Conservation (phyloP, 2,888 invertebrate genomes). For the Erpobdella octoculata region DNA sequence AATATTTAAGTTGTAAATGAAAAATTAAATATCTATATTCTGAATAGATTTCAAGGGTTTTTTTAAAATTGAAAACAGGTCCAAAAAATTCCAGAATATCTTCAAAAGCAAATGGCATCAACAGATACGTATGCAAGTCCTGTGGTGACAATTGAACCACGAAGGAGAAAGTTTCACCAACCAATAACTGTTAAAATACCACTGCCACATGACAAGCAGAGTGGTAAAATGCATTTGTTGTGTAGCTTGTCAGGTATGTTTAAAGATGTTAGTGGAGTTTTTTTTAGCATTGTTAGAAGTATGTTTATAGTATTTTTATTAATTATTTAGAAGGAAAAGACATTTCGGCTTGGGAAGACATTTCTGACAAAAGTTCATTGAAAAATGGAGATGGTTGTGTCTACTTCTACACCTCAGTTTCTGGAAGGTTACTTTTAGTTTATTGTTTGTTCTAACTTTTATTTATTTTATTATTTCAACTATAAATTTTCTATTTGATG, state of each 20-base stretch:
- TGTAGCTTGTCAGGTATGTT: constrained; percentile 39
- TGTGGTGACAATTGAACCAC: constrained; percentile 96
- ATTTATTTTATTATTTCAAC: background rate
- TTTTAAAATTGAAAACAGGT: constrained; percentile 71
- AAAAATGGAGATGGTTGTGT: constrained; percentile 98
- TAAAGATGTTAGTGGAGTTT: background rate
- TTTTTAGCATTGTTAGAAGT: background rate
- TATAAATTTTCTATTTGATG: background rate
- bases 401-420: constrained; percentile 97
- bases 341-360: constrained; percentile 98
- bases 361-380: constrained; percentile 94
- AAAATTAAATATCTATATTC: too few species aligned
- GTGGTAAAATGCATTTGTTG: constrained; percentile 54
- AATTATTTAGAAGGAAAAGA: constrained; percentile 76
- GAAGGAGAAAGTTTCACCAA: constrained; percentile 97
- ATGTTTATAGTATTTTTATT: background rate
- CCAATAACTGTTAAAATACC: constrained; percentile 98
- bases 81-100: constrained; percentile 91
- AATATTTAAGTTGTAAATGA: background rate
- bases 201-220: constrained; percentile 68
- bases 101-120: constrained; percentile 89
- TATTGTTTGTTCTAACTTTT: background rate
- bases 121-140: constrained; percentile 97
- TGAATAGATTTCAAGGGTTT: too few species aligned
- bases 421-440: constrained; percentile 70